Conservation (phyloP, 2,888 invertebrate genomes). For the Diploptera punctata region DNA sequence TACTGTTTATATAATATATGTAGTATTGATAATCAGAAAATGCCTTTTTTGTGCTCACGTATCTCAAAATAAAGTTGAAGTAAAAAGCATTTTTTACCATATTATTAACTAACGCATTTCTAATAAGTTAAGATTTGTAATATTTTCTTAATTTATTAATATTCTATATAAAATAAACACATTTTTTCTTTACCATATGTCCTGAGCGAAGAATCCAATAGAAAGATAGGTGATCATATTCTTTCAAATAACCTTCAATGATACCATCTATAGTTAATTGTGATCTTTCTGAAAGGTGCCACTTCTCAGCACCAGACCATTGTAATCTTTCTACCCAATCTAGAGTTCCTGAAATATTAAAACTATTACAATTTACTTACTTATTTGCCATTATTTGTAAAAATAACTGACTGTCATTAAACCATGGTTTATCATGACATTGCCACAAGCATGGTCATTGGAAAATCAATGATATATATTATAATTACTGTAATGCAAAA, state of each 20-base stretch:
- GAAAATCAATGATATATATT: neutral
- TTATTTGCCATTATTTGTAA: no score
- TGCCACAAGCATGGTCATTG: neutral
- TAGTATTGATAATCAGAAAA: neutral
- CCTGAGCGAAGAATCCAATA: constrained; percentile 83
- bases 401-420: neutral
- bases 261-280: constrained; percentile 66
- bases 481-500: neutral
- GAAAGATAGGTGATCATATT: constrained; percentile 70
- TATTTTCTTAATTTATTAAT: no score
- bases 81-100: neutral
- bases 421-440: neutral
- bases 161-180: no score
- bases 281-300: constrained; percentile 61
- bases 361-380: no score
- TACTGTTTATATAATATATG: neutral
- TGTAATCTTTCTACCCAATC: constrained; percentile 76
- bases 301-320: constrained; percentile 67
- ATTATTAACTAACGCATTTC: neutral
- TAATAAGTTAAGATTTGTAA: neutral
- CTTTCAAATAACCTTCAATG: constrained; percentile 76
- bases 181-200: constrained; percentile 71
- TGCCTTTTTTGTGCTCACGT: neutral
- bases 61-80: neutral
- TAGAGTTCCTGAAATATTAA: constrained; percentile 70